phyloP scores from a whole-genome alignment of 2,888 invertebrate species.

The Ichneumoninae sp. region DNA sequence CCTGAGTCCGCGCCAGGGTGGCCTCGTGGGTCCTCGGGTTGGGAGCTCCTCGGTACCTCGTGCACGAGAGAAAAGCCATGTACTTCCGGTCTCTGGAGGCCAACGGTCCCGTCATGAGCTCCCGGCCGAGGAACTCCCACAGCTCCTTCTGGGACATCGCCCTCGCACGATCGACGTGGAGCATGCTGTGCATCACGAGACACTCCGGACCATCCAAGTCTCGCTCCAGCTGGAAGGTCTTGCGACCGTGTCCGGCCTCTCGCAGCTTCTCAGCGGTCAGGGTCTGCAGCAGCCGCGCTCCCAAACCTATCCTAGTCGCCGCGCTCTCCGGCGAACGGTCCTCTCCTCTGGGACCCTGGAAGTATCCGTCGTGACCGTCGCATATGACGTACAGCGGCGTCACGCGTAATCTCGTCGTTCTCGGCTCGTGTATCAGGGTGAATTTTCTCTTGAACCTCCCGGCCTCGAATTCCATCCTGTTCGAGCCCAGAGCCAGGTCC shows the following conservation, averaged over 20 bases:
- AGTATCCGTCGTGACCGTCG: conserved; percentile 91
- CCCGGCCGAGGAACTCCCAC: conserved; percentile 94
- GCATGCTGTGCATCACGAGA: conserved; percentile 89
- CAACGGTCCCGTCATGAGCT: conserved; percentile 88
- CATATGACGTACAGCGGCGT: conserved; percentile 94
- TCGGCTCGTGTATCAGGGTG: conserved; percentile 86
- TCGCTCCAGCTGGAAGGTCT: conserved; percentile 92
- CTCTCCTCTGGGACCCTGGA: conserved; percentile 87
- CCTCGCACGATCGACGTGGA: conserved; percentile 90
- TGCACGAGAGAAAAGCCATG: conserved; percentile 95
- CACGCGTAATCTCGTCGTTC: conserved; percentile 87
- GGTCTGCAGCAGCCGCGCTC: conserved; percentile 93
- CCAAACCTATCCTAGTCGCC: conserved; percentile 90
- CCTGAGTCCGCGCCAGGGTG: conserved; percentile 89
- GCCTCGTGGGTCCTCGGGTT: conserved; percentile 89
- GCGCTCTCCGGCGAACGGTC: conserved; percentile 90
- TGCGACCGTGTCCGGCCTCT: conserved; percentile 91
- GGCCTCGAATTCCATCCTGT: conserved; percentile 87
- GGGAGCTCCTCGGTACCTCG: conserved; percentile 90
- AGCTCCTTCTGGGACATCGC: conserved; percentile 91
- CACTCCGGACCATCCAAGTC: conserved; percentile 88
- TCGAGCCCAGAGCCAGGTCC: conserved; percentile 88
- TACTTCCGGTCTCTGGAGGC: conserved; percentile 90
- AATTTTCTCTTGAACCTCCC: conserved; percentile 85
- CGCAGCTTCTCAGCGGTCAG: conserved; percentile 94